Percentiles rank a stretch among this genome's conserved stretches.
phyloP scores from a whole-genome alignment of 2,113 vertebrate genomes.

The Platichthys stellatus region DNA sequence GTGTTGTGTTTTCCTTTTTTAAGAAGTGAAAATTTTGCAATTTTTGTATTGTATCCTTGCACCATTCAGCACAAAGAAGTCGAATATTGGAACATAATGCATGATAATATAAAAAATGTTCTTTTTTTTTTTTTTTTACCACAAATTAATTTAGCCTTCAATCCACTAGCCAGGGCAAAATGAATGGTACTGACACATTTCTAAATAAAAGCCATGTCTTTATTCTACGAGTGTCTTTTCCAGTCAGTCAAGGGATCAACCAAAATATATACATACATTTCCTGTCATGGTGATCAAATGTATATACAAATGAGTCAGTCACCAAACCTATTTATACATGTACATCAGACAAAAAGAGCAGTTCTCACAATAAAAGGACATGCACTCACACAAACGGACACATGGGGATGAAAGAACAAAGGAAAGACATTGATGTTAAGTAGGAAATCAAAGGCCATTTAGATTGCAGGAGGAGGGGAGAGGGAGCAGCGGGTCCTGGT shows the following conservation, averaged over 20 bases:
- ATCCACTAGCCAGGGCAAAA: constrained; percentile 8
- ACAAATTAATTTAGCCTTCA: too few species aligned
- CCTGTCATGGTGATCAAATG: constrained; percentile 43
- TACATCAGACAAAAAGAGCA: constrained; percentile 34
- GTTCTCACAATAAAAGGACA: constrained; percentile 30
- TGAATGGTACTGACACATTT: constrained; percentile 57
- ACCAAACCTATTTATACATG: constrained; percentile 25
- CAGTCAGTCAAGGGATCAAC: constrained; percentile 55
- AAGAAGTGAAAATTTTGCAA: constrained; percentile 25
- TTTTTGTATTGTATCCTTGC: constrained; percentile 1
- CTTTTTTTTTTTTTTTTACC: not conserved
- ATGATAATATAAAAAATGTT: not conserved
- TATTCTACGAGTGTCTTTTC: constrained; percentile 73
- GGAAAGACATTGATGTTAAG: constrained; percentile 21
- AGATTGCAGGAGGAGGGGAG: constrained; percentile 69
- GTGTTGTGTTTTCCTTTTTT: constrained; percentile 27
- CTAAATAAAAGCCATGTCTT: constrained; percentile 78
- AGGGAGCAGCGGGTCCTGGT: constrained; percentile 66
- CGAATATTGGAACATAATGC: not conserved
- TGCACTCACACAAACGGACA: constrained; percentile 28
- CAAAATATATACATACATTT: constrained; percentile 79
- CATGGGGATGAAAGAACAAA: constrained; percentile 17
- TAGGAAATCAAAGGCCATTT: constrained; percentile 27
- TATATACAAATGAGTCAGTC: constrained; percentile 49
- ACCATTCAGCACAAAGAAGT: not conserved